A percentile compares a stretch with the other conserved stretches of the same genome.
Evolutionary conservation across 1,140 invertebrate genomes (phyloP).

Genomic region (Orussus abietinus): DNA sequence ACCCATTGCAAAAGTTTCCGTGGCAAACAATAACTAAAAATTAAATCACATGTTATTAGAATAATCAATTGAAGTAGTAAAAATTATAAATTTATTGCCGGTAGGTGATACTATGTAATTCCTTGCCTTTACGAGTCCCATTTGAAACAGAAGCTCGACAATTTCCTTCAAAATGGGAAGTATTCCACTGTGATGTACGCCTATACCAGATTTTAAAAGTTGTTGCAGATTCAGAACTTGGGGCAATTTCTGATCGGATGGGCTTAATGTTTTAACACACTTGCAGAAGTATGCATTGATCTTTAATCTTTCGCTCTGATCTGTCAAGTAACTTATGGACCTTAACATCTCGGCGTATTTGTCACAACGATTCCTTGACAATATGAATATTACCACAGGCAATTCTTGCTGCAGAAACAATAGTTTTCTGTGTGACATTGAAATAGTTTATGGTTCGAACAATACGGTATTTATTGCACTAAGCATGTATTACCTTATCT

Average conservation of each 20-base stretch:
- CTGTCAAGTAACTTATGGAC: conserved; percentile 72
- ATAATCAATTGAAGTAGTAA: background rate
- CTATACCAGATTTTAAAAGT: conserved; percentile 84
- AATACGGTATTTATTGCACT: conserved; percentile 5
- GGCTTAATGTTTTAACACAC: conserved; percentile 79
- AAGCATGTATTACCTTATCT: conserved; percentile 52
- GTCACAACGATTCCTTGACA: conserved; percentile 82
- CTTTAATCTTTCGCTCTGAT: conserved; percentile 73
- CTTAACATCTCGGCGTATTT: conserved; percentile 67
- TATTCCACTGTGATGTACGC: conserved; percentile 96
- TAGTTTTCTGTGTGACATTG: background rate
- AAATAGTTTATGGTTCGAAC: conserved; percentile 3
- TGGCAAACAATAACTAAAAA: conserved; percentile 85
- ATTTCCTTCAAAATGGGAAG: conserved; percentile 96
- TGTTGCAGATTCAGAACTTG: conserved; percentile 79
- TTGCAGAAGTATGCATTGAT: conserved; percentile 82
- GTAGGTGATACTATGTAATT: background rate
- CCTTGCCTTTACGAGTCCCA: conserved; percentile 79
- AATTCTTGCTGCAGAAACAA: conserved; percentile 62
- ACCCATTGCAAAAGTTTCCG: conserved; percentile 99
- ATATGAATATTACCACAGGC: conserved; percentile 90
- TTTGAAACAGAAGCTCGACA: conserved; percentile 94
- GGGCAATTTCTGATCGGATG: conserved; percentile 80
- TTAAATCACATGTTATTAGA: conserved; percentile 2
- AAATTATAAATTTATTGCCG: too few relatives aligned